Conservation (phyloP, 2,797 vertebrate species). For the Manis javanica region DNA sequence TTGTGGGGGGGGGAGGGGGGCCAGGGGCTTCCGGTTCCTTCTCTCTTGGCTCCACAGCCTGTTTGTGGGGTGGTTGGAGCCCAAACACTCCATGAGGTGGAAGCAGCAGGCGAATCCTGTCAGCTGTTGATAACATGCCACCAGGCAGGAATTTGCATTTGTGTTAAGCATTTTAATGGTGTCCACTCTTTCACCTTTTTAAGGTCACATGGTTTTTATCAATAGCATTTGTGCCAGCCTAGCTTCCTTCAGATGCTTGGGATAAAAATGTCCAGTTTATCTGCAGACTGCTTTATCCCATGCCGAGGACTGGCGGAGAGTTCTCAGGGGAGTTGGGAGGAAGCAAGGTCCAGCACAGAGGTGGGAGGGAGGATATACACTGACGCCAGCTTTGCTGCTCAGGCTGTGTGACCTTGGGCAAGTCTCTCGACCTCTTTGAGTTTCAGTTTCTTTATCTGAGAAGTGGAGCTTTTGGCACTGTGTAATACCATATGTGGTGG, state of each 20-base stretch:
- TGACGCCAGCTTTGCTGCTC: background rate
- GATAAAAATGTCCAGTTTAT: background rate
- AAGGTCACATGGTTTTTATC: background rate
- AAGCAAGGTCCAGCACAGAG: background rate
- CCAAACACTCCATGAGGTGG: background rate
- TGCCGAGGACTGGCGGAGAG: background rate
- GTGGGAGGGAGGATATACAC: background rate
- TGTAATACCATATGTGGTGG: background rate
- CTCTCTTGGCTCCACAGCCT: background rate
- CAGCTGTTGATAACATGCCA: constrained; percentile 8
- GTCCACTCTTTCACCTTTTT: background rate
- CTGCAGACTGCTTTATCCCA: background rate
- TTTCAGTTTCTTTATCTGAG: constrained; percentile 6
- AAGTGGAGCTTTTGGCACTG: background rate
- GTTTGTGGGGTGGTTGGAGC: background rate
- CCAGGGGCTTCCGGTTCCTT: background rate
- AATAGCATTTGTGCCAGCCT: background rate
- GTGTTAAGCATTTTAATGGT: constrained; percentile 19
- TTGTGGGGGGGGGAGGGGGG: too few relatives aligned
- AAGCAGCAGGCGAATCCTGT: constrained; percentile 53
- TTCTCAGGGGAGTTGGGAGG: background rate
- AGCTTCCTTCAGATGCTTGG: background rate
- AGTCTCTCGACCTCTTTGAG: background rate
- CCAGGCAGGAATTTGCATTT: constrained; percentile 51
- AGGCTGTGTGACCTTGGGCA: background rate